Evolutionary conservation across 2,797 vertebrate genomes (phyloP).

Genomic region (Xenopus petersii): DNA sequence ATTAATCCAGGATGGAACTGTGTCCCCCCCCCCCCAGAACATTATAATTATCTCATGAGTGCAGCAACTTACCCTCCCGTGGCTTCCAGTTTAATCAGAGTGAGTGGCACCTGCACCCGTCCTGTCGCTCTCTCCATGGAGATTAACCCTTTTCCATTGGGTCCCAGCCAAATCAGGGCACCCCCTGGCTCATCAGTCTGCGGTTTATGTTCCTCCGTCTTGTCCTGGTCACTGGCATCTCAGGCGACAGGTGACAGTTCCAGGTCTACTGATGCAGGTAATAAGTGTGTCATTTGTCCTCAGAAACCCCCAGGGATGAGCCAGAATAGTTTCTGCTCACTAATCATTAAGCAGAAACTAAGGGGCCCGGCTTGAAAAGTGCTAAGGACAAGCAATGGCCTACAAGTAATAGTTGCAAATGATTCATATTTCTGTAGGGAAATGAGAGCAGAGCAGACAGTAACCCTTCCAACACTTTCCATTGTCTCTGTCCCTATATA

Average conservation of each 20-base stretch:
- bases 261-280: not conserved
- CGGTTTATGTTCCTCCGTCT: not conserved
- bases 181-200: not conserved
- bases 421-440: no score
- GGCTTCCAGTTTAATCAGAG: conserved; percentile 9
- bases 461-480: no score
- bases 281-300: conserved; percentile 23
- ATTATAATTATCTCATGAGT: conserved; percentile 28
- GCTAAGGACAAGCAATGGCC: no score
- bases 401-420: no score
- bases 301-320: conserved; percentile 8
- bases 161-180: not conserved
- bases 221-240: conserved; percentile 19
- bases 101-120: conserved; percentile 4
- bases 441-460: no score
- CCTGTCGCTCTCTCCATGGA: not conserved
- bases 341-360: no score
- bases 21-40: not conserved
- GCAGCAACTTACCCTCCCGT: conserved; percentile 8
- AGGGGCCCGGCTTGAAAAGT: no score
- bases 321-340: conserved; percentile 11
- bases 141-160: conserved; percentile 1
- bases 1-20: conserved; percentile 5
- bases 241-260: no score
- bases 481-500: no score